phyloP scores from a whole-genome alignment of 2,113 vertebrate genomes.

The Muscicapa adusta region DNA sequence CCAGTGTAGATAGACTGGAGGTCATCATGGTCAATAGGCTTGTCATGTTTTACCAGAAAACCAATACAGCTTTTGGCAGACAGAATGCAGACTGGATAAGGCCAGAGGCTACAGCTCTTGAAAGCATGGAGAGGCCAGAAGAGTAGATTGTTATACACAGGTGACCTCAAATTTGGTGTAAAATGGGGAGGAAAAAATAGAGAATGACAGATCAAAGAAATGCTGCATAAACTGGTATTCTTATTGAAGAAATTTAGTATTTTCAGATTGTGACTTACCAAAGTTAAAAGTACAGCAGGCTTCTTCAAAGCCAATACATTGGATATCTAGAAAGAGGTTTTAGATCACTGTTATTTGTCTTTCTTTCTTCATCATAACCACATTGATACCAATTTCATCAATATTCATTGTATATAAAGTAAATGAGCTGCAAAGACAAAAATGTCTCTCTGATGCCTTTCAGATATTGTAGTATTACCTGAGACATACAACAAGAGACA shows the following conservation, averaged over 20 bases:
- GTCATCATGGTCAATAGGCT: rapidly evolving
- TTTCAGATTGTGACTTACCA: constrained; percentile 74
- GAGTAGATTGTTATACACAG: neutral
- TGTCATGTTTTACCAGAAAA: neutral
- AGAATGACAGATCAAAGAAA: neutral
- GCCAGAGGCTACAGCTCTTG: neutral
- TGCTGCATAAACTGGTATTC: neutral
- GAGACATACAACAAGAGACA: neutral
- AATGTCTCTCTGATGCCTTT: neutral
- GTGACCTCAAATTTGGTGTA: neutral
- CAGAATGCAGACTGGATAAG: neutral
- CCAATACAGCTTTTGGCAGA: neutral
- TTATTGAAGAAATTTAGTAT: neutral
- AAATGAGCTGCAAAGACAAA: neutral
- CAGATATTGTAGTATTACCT: neutral
- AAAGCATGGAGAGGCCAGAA: neutral
- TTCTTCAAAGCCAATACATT: constrained; percentile 72
- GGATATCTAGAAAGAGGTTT: constrained; percentile 73
- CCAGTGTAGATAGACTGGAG: neutral
- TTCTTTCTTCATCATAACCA: neutral
- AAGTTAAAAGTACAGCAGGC: constrained; percentile 81
- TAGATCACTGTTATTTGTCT: neutral
- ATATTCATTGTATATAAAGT: neutral
- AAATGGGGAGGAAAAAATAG: neutral
- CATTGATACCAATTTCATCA: neutral